Evolutionary conservation across 1,140 invertebrate species (phyloP).

Genomic region (Drosophila yakuba): DNA sequence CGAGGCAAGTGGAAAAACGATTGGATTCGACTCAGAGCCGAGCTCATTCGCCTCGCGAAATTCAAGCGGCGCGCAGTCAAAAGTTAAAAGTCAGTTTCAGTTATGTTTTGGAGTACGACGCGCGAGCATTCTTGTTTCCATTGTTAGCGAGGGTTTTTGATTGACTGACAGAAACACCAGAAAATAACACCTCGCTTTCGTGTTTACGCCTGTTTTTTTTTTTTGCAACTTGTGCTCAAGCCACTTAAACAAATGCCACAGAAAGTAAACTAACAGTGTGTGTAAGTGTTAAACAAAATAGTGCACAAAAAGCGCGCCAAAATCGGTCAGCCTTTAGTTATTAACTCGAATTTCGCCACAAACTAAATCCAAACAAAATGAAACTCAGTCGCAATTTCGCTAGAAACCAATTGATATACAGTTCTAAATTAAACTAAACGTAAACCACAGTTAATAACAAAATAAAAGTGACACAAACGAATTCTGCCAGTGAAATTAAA

Average conservation of each 20-base stretch:
- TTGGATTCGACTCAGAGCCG: conserved; percentile 1
- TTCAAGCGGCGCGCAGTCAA: conserved; percentile 8
- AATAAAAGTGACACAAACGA: neutral
- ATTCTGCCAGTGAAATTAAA: too few relatives aligned
- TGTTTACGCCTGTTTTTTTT: conserved; percentile 1
- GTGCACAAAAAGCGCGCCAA: neutral
- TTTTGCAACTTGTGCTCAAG: neutral
- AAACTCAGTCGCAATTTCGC: neutral
- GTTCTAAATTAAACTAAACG: neutral
- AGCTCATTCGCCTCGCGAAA: conserved; percentile 6
- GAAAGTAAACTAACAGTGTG: neutral
- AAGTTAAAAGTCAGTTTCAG: conserved; percentile 7
- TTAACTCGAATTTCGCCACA: neutral
- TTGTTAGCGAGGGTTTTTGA: neutral
- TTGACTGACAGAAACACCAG: neutral
- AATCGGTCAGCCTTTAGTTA: neutral
- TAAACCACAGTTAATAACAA: neutral
- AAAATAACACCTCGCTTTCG: conserved; percentile 4
- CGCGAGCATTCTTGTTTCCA: conserved; percentile 12
- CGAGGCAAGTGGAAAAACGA: neutral
- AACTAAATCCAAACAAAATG: neutral
- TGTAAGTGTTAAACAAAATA: neutral
- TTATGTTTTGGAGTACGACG: conserved; percentile 8
- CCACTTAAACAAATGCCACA: neutral
- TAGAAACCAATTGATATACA: neutral